phyloP scores from a whole-genome alignment of 2,797 vertebrate genomes.

The Echiichthys vipera region DNA sequence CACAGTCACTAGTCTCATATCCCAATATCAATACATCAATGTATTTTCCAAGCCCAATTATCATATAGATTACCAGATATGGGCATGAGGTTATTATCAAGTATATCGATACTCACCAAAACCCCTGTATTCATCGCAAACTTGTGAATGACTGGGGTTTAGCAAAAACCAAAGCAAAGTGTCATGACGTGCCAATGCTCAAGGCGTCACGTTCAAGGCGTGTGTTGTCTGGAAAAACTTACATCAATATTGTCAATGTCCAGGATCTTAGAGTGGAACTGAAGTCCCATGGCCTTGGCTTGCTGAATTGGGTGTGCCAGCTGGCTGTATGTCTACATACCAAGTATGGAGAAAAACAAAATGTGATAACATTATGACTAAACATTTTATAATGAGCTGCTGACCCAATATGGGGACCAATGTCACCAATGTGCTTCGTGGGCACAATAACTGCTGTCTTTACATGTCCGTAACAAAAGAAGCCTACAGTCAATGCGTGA shows the following conservation, averaged over 20 bases:
- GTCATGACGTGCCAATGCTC: neutral
- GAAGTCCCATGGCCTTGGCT: conserved; percentile 90
- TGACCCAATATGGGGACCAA: neutral
- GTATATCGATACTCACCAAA: neutral
- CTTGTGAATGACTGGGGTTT: neutral
- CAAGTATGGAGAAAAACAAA: conserved; percentile 24
- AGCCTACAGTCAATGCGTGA: neutral
- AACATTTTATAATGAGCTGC: neutral
- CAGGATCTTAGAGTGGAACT: conserved; percentile 94
- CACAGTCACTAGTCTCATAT: no score
- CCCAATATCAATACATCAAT: no score
- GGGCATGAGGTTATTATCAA: neutral
- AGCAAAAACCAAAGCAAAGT: neutral
- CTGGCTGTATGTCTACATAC: conserved; percentile 92
- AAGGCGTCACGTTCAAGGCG: no score
- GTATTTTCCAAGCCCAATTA: no score
- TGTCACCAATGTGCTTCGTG: neutral
- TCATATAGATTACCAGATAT: neutral
- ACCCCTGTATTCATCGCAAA: neutral
- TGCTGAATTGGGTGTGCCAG: conserved; percentile 95
- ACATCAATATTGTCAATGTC: conserved; percentile 96
- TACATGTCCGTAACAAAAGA: neutral
- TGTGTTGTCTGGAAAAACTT: conserved; percentile 70
- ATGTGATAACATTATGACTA: neutral
- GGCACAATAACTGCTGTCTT: neutral